Percentiles rank a stretch among this genome's conserved stretches.
Conservation (phyloP, 2,888 invertebrate genomes). For the Parasteatoda lunata region DNA sequence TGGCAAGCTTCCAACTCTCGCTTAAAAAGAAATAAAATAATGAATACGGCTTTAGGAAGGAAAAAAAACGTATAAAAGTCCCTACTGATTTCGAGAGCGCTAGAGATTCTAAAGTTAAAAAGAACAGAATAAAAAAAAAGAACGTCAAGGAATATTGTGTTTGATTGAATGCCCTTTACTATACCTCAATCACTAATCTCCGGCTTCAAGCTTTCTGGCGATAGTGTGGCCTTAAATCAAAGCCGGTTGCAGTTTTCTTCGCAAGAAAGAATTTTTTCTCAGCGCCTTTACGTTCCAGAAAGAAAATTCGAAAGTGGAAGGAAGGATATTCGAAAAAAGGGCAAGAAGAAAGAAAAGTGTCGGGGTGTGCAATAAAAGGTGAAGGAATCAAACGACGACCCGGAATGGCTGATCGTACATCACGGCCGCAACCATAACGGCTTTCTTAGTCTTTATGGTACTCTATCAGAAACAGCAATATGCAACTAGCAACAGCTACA, state of each 20-base stretch:
- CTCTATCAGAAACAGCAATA: slow-evolving; percentile 48
- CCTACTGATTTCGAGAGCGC: slow-evolving; percentile 43
- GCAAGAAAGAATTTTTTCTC: not conserved
- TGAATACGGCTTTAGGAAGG: slow-evolving; percentile 1
- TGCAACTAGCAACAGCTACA: slow-evolving; percentile 15
- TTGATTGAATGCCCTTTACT: slow-evolving; percentile 66
- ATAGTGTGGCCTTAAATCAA: slow-evolving; percentile 54
- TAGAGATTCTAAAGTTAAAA: slow-evolving; percentile 52
- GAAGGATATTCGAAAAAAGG: not conserved
- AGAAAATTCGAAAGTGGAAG: slow-evolving; percentile 4
- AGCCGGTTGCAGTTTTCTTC: slow-evolving; percentile 24
- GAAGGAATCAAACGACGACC: slow-evolving; percentile 48
- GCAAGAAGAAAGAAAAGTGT: slow-evolving; percentile 15
- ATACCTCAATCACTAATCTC: slow-evolving; percentile 60
- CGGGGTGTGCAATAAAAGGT: slow-evolving; percentile 46
- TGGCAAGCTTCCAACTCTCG: slow-evolving; percentile 59
- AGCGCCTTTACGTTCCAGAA: not conserved
- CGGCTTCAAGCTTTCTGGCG: slow-evolving; percentile 29
- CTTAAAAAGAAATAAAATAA: slow-evolving; percentile 20
- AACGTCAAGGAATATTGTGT: slow-evolving; percentile 53
- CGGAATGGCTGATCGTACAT: slow-evolving; percentile 55
- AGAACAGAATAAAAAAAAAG: slow-evolving; percentile 28
- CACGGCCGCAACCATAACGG: slow-evolving; percentile 44
- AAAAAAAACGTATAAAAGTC: slow-evolving; percentile 25
- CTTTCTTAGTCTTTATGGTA: slow-evolving; percentile 40